Conservation (phyloP, 1,140 invertebrate genomes). For the Laodelphax striatellus region DNA sequence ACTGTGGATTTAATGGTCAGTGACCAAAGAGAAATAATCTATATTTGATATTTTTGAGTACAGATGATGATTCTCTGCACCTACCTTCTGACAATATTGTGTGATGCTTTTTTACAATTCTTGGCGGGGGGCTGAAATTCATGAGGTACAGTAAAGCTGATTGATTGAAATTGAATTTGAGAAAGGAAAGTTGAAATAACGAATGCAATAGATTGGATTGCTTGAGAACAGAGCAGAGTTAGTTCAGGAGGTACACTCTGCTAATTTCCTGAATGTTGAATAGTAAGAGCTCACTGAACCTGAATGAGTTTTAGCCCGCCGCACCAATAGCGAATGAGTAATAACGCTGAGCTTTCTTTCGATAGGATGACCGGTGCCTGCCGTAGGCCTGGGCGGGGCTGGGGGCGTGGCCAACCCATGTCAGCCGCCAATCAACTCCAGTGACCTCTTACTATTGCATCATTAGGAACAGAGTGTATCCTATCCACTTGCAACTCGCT, state of each 20-base stretch:
- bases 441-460: constrained; percentile 10
- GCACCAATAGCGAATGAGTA: neutral
- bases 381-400: neutral
- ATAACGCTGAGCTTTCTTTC: neutral
- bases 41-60: too few relatives aligned
- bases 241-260: neutral
- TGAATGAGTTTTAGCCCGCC: constrained; percentile 1
- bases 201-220: too few relatives aligned
- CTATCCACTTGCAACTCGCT: too few relatives aligned
- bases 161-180: neutral
- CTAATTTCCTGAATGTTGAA: neutral
- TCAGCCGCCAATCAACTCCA: neutral
- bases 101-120: too few relatives aligned
- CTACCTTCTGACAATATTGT: neutral
- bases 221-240: too few relatives aligned
- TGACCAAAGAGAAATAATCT: too few relatives aligned
- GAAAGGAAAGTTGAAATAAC: neutral
- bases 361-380: constrained; percentile 4
- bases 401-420: neutral
- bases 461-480: constrained; percentile 4
- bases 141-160: neutral
- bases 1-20: too few relatives aligned
- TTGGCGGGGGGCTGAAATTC: constrained; percentile 1
- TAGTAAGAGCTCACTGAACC: constrained; percentile 3
- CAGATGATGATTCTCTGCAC: neutral